Evolutionary conservation across 2,113 vertebrate genomes (phyloP), one percentile per base, ranked within the genome.

Genomic region (Mesoclemmys tuberculata): DNA sequence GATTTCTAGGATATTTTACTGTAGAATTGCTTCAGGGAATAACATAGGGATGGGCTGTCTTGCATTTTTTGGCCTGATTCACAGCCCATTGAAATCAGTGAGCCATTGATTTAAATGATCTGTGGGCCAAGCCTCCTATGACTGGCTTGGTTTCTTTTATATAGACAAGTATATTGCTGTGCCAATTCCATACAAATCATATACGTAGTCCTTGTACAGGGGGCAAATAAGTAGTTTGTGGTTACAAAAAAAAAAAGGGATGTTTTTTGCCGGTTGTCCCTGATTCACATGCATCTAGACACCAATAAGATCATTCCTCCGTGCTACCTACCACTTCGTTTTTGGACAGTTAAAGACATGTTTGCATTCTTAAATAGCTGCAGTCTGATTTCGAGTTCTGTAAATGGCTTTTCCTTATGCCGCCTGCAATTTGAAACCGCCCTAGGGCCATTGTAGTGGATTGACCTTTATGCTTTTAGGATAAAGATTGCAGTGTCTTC

Each of bases 51-150:
- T 94, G 96, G 93, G 95, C 64, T 94, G 94, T 88, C 87, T 92
- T 89, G 94, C 93, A 89, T 96, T 89, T 95, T 94, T 92, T 82
- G 87, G 89, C 56, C 94, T 96, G 93, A 94, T 95, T 96, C 94
- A 97, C 95, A 96, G 88, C 61, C 85, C 84, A 83, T 55, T 91
- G 90, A 96, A 96, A 80, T 91, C 88, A 93, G 71, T 26, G 71
- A 93, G 82, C 46, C 61, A 78, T 27, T 89, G 91, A 92, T 85
- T 83, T 90, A 93, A 93, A 74, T 89, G 85, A 82, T 90, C 90
- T 77, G 90, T 89, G 80, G 90, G 88, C 61, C 84, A 96, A 78
- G 74, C 61, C 21, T 35, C 68, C 41, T 26, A 38, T 31, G 85
- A 49, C 68, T 84, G 56, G 51, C 85, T 1, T 92, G n/a, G 26